Evolutionary conservation across 2,113 vertebrate genomes (phyloP).

Genomic region (Sylvia atricapilla): DNA sequence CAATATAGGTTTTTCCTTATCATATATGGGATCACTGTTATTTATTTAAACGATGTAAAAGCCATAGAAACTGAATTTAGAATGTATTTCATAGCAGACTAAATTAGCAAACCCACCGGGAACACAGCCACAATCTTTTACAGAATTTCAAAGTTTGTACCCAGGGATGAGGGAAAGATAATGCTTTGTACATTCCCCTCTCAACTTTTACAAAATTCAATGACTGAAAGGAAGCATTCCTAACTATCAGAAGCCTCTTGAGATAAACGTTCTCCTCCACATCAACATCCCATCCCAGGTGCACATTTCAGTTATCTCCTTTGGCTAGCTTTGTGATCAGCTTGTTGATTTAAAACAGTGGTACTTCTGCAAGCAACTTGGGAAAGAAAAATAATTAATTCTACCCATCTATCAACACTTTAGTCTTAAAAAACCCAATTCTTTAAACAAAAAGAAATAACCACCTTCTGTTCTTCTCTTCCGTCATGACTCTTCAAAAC

Average conservation of each 20-base stretch:
- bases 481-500: background rate
- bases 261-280: background rate
- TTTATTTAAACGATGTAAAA: background rate
- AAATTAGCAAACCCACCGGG: background rate
- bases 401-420: background rate
- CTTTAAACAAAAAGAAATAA: background rate
- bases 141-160: background rate
- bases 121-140: background rate
- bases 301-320: background rate
- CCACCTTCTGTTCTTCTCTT: background rate
- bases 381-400: background rate
- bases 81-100: background rate
- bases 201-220: background rate
- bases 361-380: background rate
- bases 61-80: background rate
- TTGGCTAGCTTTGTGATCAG: background rate
- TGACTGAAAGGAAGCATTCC: background rate
- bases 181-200: background rate
- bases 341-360: background rate
- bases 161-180: background rate
- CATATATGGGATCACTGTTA: background rate
- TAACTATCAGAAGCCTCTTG: background rate
- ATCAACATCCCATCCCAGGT: background rate
- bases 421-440: background rate
- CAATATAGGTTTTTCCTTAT: background rate